A percentile compares a stretch with the other conserved stretches of the same genome.
phyloP scores from a whole-genome alignment of 1,140 invertebrate genomes.

The Anagrus nilaparvatae region DNA sequence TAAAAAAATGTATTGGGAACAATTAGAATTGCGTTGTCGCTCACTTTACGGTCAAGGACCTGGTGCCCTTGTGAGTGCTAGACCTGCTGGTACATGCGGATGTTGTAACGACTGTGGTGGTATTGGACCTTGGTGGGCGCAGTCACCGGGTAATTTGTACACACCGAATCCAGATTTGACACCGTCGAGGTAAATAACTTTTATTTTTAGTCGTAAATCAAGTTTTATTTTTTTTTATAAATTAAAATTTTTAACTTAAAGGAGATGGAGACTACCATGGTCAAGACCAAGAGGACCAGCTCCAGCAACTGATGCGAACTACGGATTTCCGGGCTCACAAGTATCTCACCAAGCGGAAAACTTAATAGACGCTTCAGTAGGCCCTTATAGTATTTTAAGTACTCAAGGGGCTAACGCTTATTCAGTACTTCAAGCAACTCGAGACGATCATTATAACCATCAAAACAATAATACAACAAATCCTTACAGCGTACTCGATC shows the following conservation, averaged over 20 bases:
- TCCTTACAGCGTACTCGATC: conserved; percentile 43
- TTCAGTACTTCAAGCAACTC: conserved; percentile 31
- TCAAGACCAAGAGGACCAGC: conserved; percentile 37
- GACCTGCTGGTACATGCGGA: conserved; percentile 49
- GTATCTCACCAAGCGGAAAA: conserved; percentile 30
- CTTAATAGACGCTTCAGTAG: not conserved
- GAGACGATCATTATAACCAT: conserved; percentile 5
- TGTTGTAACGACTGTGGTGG: conserved; percentile 64
- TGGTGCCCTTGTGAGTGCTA: conserved; percentile 36
- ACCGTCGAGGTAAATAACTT: conserved; percentile 32
- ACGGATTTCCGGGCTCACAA: conserved; percentile 49
- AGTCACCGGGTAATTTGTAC: conserved; percentile 60
- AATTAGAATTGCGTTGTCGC: conserved; percentile 71
- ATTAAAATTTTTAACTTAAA: too few species aligned
- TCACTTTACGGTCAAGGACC: conserved; percentile 58
- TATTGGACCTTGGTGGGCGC: conserved; percentile 40
- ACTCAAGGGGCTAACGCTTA: conserved; percentile 34
- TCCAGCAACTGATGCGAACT: conserved; percentile 53
- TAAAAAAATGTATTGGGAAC: conserved; percentile 91
- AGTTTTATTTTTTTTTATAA: too few species aligned
- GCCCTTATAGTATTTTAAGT: conserved; percentile 32
- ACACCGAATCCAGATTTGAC: conserved; percentile 62
- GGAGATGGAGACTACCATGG: conserved; percentile 40
- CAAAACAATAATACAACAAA: conserved; percentile 22
- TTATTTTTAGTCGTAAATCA: not conserved